Evolutionary conservation across 2,797 vertebrate genomes (phyloP), one percentile per base, ranked within the genome.

Genomic region (Danio tinwini): DNA sequence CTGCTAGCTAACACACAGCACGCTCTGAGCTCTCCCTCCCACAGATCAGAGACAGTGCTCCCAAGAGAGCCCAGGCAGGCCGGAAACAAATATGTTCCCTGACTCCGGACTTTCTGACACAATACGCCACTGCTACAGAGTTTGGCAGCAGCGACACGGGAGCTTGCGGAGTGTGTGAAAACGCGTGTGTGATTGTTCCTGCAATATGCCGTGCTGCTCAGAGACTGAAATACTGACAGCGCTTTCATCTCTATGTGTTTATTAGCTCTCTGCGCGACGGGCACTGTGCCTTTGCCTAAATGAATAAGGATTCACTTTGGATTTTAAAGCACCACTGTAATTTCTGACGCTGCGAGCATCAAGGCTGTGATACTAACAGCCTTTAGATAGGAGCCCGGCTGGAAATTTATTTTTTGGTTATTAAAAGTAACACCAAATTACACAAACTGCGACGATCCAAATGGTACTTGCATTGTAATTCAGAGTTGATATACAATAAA

Each of bases 41-140:
- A 61, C 68, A 76, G 73, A 81, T 70, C 53, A 39, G 64, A 61
- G 67, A 63, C 55, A 42, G 47, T 14, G 5, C 37, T 82, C 79
- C 67, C 67, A 52, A 39, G 76, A 75, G 73, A 74, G 39, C 9
- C 69, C 7, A 62, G 85, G 85, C 85, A 88, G 86, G 88, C 85
- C 89, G 86, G 88, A 92, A 92, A 93, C 92, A 92, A 93, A 93
- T 92, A 92, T 93, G 93, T 92, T 93, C 90, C 86, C 88, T 90
- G 88, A 92, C 87, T 90, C 86, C 84, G 85, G 89, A 87, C 84
- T 92, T 92, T 89, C 87, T 89, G 89, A 93, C 90, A 92, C 89
- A 84, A 88, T 84, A 91, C 87, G 63, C 74, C 70, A 77, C 55
- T 75, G 77, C 74, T 81, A 69, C 55, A 37, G 37, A 82, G 68